phyloP scores from a whole-genome alignment of 2,888 invertebrate species.

The Carpatolechia fugitivella region DNA sequence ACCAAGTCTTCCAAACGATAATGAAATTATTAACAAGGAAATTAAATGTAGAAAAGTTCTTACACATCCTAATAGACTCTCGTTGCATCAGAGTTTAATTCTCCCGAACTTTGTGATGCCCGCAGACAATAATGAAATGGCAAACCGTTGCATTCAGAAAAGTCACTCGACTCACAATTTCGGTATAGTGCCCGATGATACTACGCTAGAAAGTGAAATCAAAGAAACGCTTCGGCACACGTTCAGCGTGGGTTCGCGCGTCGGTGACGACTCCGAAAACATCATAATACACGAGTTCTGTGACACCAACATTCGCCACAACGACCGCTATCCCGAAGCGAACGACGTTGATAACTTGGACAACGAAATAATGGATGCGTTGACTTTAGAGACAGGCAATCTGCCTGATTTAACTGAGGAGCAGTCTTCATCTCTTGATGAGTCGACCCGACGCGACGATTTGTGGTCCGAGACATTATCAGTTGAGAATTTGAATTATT shows the following conservation, averaged over 20 bases:
- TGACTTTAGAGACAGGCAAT: slow-evolving; percentile 59
- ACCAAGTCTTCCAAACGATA: slow-evolving; percentile 21
- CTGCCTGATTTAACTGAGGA: slow-evolving; percentile 65
- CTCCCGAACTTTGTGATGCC: slow-evolving; percentile 27
- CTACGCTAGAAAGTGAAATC: slow-evolving; percentile 25
- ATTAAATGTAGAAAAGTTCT: slow-evolving; percentile 27
- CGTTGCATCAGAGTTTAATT: slow-evolving; percentile 54
- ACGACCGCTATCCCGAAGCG: slow-evolving; percentile 66
- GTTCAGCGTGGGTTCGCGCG: slow-evolving; percentile 37
- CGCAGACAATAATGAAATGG: slow-evolving; percentile 41
- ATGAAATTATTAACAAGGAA: slow-evolving; percentile 31
- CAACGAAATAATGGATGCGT: slow-evolving; percentile 60
- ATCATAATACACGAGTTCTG: slow-evolving; percentile 35
- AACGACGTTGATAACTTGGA: slow-evolving; percentile 62
- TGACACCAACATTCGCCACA: slow-evolving; percentile 68
- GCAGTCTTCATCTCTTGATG: slow-evolving; percentile 61
- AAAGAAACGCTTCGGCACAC: slow-evolving; percentile 35
- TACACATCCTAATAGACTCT: slow-evolving; percentile 27
- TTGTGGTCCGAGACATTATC: slow-evolving; percentile 48
- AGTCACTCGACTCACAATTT: slow-evolving; percentile 42
- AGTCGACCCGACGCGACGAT: slow-evolving; percentile 62
- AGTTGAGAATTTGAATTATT: slow-evolving; percentile 54
- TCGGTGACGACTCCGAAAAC: slow-evolving; percentile 33
- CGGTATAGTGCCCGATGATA: slow-evolving; percentile 28
- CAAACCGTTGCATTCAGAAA: slow-evolving; percentile 43